These are phyloP conservation scores for Bombus superbus DNA, from an alignment of 1,140 invertebrate genomes.

Conservation along the genomic window DNA sequence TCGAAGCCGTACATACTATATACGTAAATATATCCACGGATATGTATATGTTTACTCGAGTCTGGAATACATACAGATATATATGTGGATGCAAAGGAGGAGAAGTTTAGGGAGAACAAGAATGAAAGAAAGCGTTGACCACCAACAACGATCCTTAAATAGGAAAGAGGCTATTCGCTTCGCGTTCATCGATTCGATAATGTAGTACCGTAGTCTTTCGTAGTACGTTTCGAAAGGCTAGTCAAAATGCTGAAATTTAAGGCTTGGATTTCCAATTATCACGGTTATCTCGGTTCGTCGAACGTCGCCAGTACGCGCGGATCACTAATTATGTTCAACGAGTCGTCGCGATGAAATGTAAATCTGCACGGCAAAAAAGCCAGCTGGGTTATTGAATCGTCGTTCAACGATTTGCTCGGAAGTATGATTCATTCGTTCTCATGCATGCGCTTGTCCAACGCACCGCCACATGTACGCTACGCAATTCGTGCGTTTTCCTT, in stretches of 20 bases:
- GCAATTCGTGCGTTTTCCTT: conserved; percentile 12
- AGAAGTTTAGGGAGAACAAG: no score
- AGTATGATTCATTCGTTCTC: conserved; percentile 32
- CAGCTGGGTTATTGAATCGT: conserved; percentile 42
- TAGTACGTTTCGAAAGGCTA: background rate
- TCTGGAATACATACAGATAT: background rate
- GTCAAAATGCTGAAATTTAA: background rate
- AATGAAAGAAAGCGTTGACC: background rate
- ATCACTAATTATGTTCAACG: background rate
- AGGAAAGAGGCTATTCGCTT: background rate
- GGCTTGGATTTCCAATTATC: background rate
- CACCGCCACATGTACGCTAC: background rate
- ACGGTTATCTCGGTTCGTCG: background rate
- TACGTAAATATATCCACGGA: conserved; percentile 10
- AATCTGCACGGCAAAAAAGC: background rate
- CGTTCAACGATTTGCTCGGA: conserved; percentile 16
- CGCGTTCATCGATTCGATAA: background rate
- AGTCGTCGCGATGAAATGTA: background rate
- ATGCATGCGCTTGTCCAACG: background rate
- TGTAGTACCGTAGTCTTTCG: background rate
- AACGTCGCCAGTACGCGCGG: no score
- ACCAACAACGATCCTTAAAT: background rate
- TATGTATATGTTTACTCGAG: background rate
- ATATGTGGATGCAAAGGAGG: background rate
- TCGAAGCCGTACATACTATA: conserved; percentile 41